These are phyloP conservation scores for Lampris incognitus DNA, from an alignment of 2,113 vertebrate genomes.

Conservation along the genomic window DNA sequence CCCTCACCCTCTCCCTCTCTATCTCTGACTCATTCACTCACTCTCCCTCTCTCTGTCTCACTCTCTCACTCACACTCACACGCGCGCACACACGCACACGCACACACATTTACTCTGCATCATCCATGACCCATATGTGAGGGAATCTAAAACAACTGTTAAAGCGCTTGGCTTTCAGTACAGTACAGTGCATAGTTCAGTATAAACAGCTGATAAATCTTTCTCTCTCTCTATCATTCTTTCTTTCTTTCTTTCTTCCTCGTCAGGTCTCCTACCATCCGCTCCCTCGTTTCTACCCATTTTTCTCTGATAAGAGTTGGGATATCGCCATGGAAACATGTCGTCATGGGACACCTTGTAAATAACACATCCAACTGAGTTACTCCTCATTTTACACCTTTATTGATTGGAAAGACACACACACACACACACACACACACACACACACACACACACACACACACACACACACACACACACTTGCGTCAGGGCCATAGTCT, in stretches of 20 bases:
- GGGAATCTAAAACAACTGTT: slow-evolving; percentile 18
- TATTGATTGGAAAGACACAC: not conserved
- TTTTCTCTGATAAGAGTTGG: not conserved
- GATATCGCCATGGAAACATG: not conserved
- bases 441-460: not conserved
- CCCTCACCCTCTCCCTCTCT: too few relatives aligned
- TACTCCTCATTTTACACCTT: slow-evolving; percentile 5
- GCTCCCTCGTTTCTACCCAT: not conserved
- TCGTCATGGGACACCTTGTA: not conserved
- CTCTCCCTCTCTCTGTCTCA: too few relatives aligned
- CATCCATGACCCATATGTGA: slow-evolving; percentile 4
- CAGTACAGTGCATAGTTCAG: slow-evolving; percentile 11
- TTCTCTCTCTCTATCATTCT: slow-evolving; percentile 10
- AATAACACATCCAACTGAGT: slow-evolving; percentile 39
- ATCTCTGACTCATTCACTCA: too few relatives aligned
- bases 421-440: not conserved
- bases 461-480: not conserved
- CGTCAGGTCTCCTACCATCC: not conserved
- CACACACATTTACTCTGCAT: slow-evolving; percentile 11
- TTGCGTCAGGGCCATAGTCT: not conserved
- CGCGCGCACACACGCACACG: not conserved
- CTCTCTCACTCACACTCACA: not conserved
- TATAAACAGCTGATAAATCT: not conserved
- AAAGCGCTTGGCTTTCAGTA: slow-evolving; percentile 12
- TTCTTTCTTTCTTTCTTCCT: slow-evolving; percentile 10